Conservation (phyloP, 2,797 vertebrate species). For the Pseudomugil tenellus region DNA sequence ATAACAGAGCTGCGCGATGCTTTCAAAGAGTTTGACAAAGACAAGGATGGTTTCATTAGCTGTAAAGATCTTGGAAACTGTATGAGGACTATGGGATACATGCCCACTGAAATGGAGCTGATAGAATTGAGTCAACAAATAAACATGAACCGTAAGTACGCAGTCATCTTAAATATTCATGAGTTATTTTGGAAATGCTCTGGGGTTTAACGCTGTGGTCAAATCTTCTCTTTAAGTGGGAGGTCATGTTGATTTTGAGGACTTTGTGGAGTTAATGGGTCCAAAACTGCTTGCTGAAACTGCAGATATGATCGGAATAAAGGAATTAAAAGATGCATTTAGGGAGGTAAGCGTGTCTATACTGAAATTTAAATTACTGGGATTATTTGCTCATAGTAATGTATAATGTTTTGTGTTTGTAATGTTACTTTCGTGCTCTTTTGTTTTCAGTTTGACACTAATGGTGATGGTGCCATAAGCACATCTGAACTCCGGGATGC, state of each 20-base stretch:
- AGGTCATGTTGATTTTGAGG: slow-evolving; percentile 97
- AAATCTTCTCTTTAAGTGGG: slow-evolving; percentile 83
- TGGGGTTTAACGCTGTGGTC: slow-evolving; percentile 13
- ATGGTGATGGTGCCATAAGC: slow-evolving; percentile 97
- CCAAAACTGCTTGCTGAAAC: slow-evolving; percentile 97
- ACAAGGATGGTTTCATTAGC: slow-evolving; percentile 97
- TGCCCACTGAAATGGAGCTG: slow-evolving; percentile 98
- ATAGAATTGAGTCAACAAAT: slow-evolving; percentile 97
- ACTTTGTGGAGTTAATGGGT: slow-evolving; percentile 98
- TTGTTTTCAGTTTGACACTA: slow-evolving; percentile 92
- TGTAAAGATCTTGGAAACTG: slow-evolving; percentile 97
- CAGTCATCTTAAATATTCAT: neutral
- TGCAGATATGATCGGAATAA: slow-evolving; percentile 97
- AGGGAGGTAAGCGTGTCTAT: slow-evolving; percentile 87
- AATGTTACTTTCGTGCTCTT: neutral
- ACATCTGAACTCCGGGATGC: slow-evolving; percentile 94
- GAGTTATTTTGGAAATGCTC: neutral
- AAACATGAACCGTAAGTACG: slow-evolving; percentile 95
- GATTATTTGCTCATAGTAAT: neutral
- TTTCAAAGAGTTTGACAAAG: slow-evolving; percentile 97
- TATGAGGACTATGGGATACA: slow-evolving; percentile 99
- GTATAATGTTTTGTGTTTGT: neutral
- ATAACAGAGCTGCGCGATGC: slow-evolving; percentile 91
- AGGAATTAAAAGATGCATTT: slow-evolving; percentile 95
- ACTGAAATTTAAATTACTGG: neutral